Conservation (phyloP, 2,888 invertebrate genomes). For the Byasa hedistus region DNA sequence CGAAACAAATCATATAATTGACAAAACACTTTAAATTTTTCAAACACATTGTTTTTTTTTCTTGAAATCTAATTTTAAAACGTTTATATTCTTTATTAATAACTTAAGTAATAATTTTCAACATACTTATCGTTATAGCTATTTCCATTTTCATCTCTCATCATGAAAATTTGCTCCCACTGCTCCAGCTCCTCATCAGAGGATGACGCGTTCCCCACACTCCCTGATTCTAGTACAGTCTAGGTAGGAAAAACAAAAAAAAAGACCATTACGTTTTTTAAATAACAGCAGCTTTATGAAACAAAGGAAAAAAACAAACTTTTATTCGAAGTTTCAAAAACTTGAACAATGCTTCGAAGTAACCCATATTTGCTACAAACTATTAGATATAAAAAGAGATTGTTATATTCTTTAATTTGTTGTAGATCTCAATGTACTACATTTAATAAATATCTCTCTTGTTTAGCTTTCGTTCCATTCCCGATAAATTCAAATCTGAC, state of each 20-base stretch:
- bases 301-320: slow-evolving; percentile 10
- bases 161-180: slow-evolving; percentile 89
- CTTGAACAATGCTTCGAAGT: slow-evolving; percentile 38
- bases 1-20: too few relatives aligned
- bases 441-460: neutral
- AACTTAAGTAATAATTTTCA: neutral
- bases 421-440: neutral
- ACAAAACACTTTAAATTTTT: too few relatives aligned
- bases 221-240: slow-evolving; percentile 85
- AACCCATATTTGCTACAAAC: slow-evolving; percentile 41
- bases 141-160: slow-evolving; percentile 83
- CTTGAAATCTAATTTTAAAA: too few relatives aligned
- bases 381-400: neutral
- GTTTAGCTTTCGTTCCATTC: slow-evolving; percentile 33
- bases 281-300: neutral
- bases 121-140: slow-evolving; percentile 80
- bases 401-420: neutral
- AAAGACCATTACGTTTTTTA: neutral
- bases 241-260: slow-evolving; percentile 47
- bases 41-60: too few relatives aligned
- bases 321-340: slow-evolving; percentile 17
- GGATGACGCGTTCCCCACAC: slow-evolving; percentile 81
- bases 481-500: neutral
- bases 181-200: slow-evolving; percentile 86
- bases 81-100: too few relatives aligned